phyloP scores from a whole-genome alignment of 2,113 vertebrate species.

The Sylvilagus bachmani region DNA sequence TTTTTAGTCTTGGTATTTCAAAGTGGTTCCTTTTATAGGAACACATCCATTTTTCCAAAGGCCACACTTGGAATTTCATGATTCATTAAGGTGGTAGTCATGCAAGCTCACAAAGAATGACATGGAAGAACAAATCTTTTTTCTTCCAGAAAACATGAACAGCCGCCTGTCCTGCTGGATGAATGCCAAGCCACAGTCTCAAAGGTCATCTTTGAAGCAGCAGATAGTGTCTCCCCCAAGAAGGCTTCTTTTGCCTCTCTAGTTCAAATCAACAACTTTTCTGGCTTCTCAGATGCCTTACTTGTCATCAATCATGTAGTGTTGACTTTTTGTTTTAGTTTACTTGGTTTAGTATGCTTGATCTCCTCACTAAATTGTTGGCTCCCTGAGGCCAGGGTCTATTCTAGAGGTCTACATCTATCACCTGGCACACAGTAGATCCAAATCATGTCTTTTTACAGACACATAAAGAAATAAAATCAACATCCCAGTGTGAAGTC shows the following conservation, averaged over 20 bases:
- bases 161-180: neutral
- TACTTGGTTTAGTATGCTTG: neutral
- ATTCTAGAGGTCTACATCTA: accelerated
- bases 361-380: neutral
- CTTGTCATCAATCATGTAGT: neutral
- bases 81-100: neutral
- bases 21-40: neutral
- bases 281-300: neutral
- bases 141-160: neutral
- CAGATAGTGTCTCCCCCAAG: neutral
- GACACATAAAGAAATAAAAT: neutral
- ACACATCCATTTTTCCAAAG: neutral
- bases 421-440: too few species aligned
- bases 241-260: neutral
- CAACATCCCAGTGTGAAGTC: neutral
- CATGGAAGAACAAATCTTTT: neutral
- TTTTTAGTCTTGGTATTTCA: neutral
- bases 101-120: neutral
- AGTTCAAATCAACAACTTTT: neutral
- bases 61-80: neutral
- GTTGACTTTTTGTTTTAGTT: neutral
- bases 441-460: neutral
- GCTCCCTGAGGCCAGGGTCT: neutral
- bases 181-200: neutral
- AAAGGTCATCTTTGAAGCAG: neutral